These are phyloP conservation scores for Nomada lathburiana DNA, from an alignment of 2,888 invertebrate genomes.

Conservation along the genomic window DNA sequence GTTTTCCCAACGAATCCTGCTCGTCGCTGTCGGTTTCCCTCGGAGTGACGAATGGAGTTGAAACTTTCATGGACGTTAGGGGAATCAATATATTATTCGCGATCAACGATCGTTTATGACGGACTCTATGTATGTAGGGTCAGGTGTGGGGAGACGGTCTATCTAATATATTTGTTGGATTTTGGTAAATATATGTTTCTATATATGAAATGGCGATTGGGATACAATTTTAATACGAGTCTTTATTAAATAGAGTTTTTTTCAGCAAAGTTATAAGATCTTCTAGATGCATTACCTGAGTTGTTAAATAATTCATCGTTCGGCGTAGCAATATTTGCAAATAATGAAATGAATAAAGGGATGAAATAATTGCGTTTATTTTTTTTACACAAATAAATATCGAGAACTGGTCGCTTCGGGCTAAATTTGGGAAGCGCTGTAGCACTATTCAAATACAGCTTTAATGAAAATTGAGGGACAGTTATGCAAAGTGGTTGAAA, in stretches of 20 bases:
- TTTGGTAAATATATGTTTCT: no score
- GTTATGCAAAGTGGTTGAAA: constrained; percentile 17
- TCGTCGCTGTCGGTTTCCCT: constrained; percentile 21
- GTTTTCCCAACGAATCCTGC: constrained; percentile 28
- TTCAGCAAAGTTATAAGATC: no score
- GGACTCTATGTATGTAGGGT: neutral
- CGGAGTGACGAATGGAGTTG: constrained; percentile 58
- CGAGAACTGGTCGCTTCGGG: no score
- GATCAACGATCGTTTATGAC: neutral
- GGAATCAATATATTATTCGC: constrained; percentile 7
- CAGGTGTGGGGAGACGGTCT: no score
- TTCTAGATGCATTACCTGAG: no score
- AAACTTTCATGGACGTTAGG: constrained; percentile 49
- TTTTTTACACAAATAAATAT: neutral
- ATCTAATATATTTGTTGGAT: no score
- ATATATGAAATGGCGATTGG: no score
- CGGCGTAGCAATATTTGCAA: no score
- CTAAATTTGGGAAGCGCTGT: neutral
- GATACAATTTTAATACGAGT: no score
- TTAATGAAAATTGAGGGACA: constrained; percentile 25
- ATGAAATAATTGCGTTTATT: neutral
- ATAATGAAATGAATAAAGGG: no score
- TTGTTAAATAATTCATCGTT: no score
- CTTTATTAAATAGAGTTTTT: no score
- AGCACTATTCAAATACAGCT: neutral